Base-by-base conservation (phyloP, 92 coral and sea anemone species). In the Siderastrea radians region DNA sequence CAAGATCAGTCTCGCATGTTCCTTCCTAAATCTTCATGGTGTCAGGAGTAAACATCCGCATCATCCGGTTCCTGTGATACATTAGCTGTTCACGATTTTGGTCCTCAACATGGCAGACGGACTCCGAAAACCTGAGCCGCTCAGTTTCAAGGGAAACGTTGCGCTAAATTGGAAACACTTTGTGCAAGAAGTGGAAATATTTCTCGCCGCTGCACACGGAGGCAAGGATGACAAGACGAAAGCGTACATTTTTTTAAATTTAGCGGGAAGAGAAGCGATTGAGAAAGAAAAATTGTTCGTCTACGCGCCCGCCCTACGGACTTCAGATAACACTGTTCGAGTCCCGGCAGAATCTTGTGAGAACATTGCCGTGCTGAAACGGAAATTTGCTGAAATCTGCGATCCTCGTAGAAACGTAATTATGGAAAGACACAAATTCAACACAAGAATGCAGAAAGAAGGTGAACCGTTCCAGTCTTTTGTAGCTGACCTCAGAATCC, bases 371-470 rank as follows among this genome's bases (percentile, higher is more conserved):
- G 72, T 69, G 7, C 19, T 38, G 72, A 58, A 71, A 55, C 3
- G 80, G 49, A 57, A 71, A n/a, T 59, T 84, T 70, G 68, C 75
- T 72, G 92, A 88, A 82, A 81, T 81, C 45, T 82, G 92, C 83
- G 80, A 82, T 65, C 92, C 87, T 26, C 92, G 61, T 55, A 62
- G 77, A 51, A 88, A 88, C 55, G 92, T 88, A 1, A 75, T 74
- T 0, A 86, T 86, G 90, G 79, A 79, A 58, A 71, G 81, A 7
- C 69, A 76, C 61, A 67, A 77, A 75, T 86, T 75, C 1, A 73
- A 68, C 78, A 72, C 65, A 38, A 3, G 19, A 82, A 53, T 81
- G 12, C 78, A 79, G 46, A 77, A 57, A 60, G 44, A 74, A 74
- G 61, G 64, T 5, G 61, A 52, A 19, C 79, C 49, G 2, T 26